Evolutionary conservation across 2,113 vertebrate genomes (phyloP).

Genomic region (Aegithalos caudatus): DNA sequence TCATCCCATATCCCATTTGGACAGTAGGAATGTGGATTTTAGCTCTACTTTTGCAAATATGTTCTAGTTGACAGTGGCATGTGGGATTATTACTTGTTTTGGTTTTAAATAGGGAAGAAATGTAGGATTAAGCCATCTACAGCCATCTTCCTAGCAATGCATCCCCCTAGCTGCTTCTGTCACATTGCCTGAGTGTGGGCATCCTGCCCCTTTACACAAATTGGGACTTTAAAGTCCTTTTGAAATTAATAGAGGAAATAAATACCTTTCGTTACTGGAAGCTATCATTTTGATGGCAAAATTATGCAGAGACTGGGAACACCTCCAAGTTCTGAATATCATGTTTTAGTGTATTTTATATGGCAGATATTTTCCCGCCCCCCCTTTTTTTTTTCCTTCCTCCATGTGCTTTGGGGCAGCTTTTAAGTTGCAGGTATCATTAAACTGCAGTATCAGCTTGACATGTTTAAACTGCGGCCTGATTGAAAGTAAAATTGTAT

Average conservation of each 20-base stretch:
- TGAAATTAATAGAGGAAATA: background rate
- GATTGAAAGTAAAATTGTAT: conserved; percentile 22
- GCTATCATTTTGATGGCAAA: background rate
- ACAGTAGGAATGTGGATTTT: background rate
- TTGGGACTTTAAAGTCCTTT: background rate
- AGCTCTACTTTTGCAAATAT: background rate
- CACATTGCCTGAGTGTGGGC: fast-evolving
- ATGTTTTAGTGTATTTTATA: background rate
- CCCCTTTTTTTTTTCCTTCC: background rate
- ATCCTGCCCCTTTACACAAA: background rate
- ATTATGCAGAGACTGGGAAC: background rate
- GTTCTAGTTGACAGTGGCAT: background rate
- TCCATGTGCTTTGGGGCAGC: background rate
- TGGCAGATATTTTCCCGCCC: background rate
- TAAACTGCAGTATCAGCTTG: background rate
- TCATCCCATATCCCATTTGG: background rate
- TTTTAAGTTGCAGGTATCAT: conserved; percentile 14
- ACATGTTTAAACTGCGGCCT: background rate
- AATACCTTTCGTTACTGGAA: conserved; percentile 4
- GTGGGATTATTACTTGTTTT: background rate
- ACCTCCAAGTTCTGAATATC: conserved; percentile 4
- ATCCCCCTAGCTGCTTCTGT: background rate
- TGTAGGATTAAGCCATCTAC: background rate
- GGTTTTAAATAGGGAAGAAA: background rate
- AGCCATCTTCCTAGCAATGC: background rate